phyloP scores from a whole-genome alignment of 2,113 vertebrate genomes.

The Trachemys scripta region DNA sequence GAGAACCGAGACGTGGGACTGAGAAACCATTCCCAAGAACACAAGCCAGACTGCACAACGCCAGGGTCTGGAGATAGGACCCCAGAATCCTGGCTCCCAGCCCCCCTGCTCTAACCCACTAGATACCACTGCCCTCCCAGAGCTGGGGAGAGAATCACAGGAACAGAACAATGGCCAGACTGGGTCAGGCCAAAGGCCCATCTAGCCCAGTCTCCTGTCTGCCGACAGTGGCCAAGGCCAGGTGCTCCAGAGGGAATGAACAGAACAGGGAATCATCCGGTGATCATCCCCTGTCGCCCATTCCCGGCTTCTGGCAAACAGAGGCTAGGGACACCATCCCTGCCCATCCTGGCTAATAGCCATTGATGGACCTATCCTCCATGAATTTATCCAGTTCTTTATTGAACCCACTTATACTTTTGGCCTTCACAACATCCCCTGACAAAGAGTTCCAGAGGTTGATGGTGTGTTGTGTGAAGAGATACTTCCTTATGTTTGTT shows the following conservation, averaged over 20 bases:
- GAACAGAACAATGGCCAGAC: background rate
- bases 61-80: background rate
- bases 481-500: background rate
- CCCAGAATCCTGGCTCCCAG: background rate
- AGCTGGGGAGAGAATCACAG: background rate
- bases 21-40: fast-evolving
- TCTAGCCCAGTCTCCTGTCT: background rate
- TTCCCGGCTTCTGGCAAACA: background rate
- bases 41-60: fast-evolving
- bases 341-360: too few relatives aligned
- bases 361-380: background rate
- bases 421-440: background rate
- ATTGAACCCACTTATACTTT: background rate
- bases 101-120: too few relatives aligned
- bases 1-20: background rate
- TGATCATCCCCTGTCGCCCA: background rate
- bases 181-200: background rate
- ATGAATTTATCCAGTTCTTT: background rate
- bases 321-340: too few relatives aligned
- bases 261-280: background rate
- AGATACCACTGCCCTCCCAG: background rate
- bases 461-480: background rate
- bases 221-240: background rate
- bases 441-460: background rate
- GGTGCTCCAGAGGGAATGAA: background rate